phyloP scores from a whole-genome alignment of 2,797 vertebrate genomes.

The Hemibagrus guttatus region DNA sequence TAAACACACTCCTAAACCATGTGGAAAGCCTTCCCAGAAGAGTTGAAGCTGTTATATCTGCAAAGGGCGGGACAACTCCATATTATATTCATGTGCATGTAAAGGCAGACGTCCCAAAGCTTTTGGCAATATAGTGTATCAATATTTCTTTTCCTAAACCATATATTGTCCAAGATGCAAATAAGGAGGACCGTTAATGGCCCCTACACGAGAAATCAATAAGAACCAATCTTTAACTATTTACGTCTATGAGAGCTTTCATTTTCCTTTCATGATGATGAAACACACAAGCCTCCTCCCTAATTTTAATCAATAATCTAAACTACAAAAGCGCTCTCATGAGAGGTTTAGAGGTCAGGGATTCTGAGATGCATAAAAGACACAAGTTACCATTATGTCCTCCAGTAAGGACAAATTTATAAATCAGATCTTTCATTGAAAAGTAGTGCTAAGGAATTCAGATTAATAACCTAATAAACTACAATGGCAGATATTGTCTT shows the following conservation, averaged over 20 bases:
- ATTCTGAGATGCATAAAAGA: not conserved
- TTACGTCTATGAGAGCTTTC: not conserved
- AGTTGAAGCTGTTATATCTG: no score
- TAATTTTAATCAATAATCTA: slow-evolving; percentile 10
- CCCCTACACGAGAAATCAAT: not conserved
- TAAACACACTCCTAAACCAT: no score
- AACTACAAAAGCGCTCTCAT: not conserved
- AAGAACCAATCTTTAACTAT: slow-evolving; percentile 5
- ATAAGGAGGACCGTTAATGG: not conserved
- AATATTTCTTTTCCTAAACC: not conserved
- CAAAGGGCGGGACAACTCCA: no score
- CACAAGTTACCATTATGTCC: not conserved
- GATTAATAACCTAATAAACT: slow-evolving; percentile 23
- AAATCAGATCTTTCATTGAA: not conserved
- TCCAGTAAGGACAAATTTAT: not conserved
- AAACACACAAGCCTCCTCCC: not conserved
- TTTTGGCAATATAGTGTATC: no score
- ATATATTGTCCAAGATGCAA: not conserved
- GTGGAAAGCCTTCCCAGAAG: no score
- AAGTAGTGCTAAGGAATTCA: slow-evolving; percentile 23
- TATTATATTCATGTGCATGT: no score
- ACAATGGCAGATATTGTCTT: not conserved
- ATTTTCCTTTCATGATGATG: slow-evolving; percentile 18
- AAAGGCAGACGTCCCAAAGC: no score
- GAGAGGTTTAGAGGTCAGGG: not conserved